Base-by-base conservation (phyloP, 2,113 vertebrate genomes). In the Chionodraco myersi region DNA sequence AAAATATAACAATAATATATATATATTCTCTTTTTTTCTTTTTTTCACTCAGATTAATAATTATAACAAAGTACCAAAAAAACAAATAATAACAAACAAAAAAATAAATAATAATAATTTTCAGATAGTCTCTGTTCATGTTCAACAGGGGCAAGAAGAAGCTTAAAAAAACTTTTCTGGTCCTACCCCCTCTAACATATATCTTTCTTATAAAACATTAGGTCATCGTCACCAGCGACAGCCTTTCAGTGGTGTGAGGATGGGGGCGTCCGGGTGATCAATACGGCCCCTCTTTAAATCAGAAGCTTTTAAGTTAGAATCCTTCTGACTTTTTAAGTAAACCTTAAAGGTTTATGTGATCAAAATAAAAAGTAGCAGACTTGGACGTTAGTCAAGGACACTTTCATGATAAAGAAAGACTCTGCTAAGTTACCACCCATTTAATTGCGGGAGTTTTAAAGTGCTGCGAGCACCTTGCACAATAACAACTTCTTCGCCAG, bases 381-480 rank as follows among this genome's bases (percentile, higher is more conserved):
- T 75, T 79, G 71, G 53, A 75, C 23, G 8, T 16, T 36, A 18
- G 21, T 61, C 69, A 83, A 71, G 2, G 69, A 54, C 36, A 72
- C 68, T 73, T 21, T 63, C 18, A 57, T 34, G 13, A 36, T 45
- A 66, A 59, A 57, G 66, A 65, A 49, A 21, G 7, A 34, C 76
- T 84, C 47, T 10, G 12, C 44, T 36, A 71, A 75, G 48, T 23
- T 72, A 18, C 51, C 6, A 18, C 30, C 23, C 41, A 30, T 67
- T 77, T 67, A 49, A 56, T 49, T 77, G 61, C 18, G 0, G 34
- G n/a, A 52, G 60, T 54, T 53, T 72, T 23, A 63, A 47, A 67
- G 13, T 4, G 12, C n/a, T n/a, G n/a, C n/a, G n/a, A n/a, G n/a
- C 75, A 86, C 75, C 63, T 84, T 75, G 70, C 77, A 67, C 45